phyloP scores from a whole-genome alignment of 2,113 vertebrate genomes.

The Gulo gulo region DNA sequence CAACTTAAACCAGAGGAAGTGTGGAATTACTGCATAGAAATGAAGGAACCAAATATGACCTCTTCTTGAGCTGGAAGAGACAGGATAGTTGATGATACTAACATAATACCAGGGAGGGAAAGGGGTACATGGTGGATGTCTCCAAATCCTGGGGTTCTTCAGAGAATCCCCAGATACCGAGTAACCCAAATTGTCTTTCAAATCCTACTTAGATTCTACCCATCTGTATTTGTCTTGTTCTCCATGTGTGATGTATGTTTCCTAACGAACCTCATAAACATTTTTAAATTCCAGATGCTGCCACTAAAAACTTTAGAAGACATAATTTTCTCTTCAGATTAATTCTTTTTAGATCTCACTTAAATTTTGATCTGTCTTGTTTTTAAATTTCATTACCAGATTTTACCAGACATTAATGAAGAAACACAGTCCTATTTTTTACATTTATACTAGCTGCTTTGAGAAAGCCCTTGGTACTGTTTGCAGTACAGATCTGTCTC shows the following conservation, averaged over 20 bases:
- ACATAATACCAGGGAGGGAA: not conserved
- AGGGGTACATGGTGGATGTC: rapidly evolving
- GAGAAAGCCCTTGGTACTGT: not conserved
- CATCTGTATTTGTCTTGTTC: not conserved
- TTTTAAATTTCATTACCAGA: not conserved
- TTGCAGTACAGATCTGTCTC: not conserved
- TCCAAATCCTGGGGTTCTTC: not conserved
- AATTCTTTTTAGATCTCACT: not conserved
- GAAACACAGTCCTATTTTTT: not conserved
- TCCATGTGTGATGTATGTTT: not conserved
- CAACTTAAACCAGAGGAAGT: not conserved
- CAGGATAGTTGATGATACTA: not conserved
- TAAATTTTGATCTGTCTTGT: not conserved
- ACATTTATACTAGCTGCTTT: not conserved
- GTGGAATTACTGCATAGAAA: not conserved
- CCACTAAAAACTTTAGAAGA: not conserved
- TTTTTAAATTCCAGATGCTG: not conserved
- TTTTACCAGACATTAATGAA: not conserved
- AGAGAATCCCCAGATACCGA: not conserved
- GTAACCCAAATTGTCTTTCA: not conserved
- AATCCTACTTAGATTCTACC: not conserved
- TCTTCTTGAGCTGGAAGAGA: not conserved
- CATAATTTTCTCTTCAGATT: not conserved
- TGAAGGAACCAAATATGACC: not conserved
- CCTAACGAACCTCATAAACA: not conserved